phyloP scores from a whole-genome alignment of 2,888 invertebrate genomes.

The Embidobia sp. region DNA sequence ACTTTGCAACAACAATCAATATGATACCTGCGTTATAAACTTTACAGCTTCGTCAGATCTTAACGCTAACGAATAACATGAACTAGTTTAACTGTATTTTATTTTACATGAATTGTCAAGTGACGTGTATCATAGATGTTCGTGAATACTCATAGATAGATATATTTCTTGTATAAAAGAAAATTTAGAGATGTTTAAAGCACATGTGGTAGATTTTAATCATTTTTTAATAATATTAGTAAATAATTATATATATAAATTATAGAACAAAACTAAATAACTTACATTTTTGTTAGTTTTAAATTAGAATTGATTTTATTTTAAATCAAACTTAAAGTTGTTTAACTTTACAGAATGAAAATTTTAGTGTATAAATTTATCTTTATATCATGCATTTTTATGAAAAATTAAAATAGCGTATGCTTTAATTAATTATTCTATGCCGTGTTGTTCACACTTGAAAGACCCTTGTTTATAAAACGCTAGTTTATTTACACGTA shows the following conservation, averaged over 20 bases:
- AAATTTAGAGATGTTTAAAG: constrained; percentile 8
- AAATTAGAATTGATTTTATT: too few species aligned
- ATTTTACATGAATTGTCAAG: constrained; percentile 16
- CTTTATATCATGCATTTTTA: too few species aligned
- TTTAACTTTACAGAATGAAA: too few species aligned
- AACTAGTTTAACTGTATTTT: constrained; percentile 2
- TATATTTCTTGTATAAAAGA: constrained; percentile 36
- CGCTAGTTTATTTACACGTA: too few species aligned
- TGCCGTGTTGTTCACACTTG: too few species aligned
- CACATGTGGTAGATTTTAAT: constrained; percentile 7
- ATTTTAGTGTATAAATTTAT: too few species aligned
- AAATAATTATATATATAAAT: not conserved
- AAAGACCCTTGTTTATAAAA: too few species aligned
- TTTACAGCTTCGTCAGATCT: constrained; percentile 33
- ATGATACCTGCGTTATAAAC: constrained; percentile 23
- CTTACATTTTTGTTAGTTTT: too few species aligned
- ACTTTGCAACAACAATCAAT: constrained; percentile 36
- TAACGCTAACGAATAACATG: constrained; percentile 36
- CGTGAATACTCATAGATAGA: constrained; percentile 13
- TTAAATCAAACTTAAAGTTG: too few species aligned
- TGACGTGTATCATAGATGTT: not conserved
- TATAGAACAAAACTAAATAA: too few species aligned
- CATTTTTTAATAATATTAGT: not conserved
- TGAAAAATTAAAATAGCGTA: too few species aligned
- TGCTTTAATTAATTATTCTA: too few species aligned